A percentile compares a stretch with the other conserved stretches of the same genome.
These are phyloP conservation scores for Hermaeophaga mercurialis DNA, from an alignment of 2,888 invertebrate species.

Conservation along the genomic window DNA sequence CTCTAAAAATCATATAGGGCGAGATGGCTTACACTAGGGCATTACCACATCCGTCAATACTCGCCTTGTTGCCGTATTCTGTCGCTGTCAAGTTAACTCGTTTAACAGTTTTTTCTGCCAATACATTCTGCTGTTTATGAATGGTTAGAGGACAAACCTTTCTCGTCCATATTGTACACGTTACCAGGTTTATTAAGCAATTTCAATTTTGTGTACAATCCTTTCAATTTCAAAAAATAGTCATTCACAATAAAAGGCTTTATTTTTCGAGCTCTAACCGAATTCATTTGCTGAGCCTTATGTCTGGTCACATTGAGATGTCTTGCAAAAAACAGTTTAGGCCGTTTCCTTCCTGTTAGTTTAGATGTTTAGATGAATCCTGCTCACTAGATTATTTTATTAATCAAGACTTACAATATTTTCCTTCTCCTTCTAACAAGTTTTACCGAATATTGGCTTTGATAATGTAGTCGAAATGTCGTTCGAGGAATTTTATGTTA, in stretches of 20 bases:
- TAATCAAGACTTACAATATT: too few species aligned
- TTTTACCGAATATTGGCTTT: too few species aligned
- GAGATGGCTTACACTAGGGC: too few species aligned
- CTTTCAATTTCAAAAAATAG: too few species aligned
- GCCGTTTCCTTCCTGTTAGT: constrained; percentile 37
- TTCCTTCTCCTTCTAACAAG: too few species aligned
- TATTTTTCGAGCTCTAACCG: too few species aligned
- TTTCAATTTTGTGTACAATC: constrained; percentile 35
- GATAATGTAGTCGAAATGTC: too few species aligned
- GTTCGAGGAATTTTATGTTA: too few species aligned
- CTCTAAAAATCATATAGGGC: constrained; percentile 47
- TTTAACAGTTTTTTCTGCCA: constrained; percentile 38
- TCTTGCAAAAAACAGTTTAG: constrained; percentile 34
- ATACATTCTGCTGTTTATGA: too few species aligned
- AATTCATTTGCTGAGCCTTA: too few species aligned
- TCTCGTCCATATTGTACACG: constrained; percentile 48
- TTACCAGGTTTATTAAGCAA: constrained; percentile 40
- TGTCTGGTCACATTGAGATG: constrained; percentile 42
- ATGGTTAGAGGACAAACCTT: constrained; percentile 42
- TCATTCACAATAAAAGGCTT: too few species aligned
- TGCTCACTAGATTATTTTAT: too few species aligned
- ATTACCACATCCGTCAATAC: constrained; percentile 48
- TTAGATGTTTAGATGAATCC: background rate
- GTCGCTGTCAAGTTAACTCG: constrained; percentile 47
- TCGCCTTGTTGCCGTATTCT: constrained; percentile 50